phyloP scores from a whole-genome alignment of 2,113 vertebrate species.

The Beaufortia kweichowensis region DNA sequence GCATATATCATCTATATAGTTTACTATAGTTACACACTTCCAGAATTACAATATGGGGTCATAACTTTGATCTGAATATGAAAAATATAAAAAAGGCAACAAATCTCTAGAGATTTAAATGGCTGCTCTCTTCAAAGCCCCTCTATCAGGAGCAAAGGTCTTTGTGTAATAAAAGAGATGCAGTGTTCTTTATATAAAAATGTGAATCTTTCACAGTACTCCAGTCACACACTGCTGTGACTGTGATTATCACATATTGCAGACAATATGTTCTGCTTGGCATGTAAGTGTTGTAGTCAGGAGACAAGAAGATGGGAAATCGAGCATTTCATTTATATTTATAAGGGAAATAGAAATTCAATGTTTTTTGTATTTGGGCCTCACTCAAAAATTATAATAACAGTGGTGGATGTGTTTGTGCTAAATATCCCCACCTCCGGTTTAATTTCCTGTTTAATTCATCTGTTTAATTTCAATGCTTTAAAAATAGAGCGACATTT shows the following conservation, averaged over 20 bases:
- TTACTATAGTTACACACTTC: not conserved
- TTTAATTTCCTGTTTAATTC: not conserved
- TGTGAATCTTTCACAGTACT: not conserved
- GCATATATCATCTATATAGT: not conserved
- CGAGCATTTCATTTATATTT: not conserved
- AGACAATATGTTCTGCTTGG: not conserved
- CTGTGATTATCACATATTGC: not conserved
- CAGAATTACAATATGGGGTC: not conserved
- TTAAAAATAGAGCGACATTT: not conserved
- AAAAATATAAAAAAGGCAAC: not conserved
- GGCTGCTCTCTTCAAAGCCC: not conserved
- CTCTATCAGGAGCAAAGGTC: not conserved
- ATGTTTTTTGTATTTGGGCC: not conserved
- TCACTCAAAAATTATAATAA: not conserved
- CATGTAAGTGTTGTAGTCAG: not conserved
- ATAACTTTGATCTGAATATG: conserved; percentile 5
- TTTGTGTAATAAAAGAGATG: not conserved
- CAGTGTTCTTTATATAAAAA: not conserved
- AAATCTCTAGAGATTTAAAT: conserved; percentile 15
- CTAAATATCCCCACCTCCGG: not conserved
- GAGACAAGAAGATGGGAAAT: not conserved
- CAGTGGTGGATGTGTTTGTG: not conserved
- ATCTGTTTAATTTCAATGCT: not conserved
- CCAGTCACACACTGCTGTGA: not conserved
- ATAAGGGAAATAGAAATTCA: not conserved